Conservation (phyloP, 30 jellyfish, hydroid and myxozoan genomes). For the Turritopsis rubra region DNA sequence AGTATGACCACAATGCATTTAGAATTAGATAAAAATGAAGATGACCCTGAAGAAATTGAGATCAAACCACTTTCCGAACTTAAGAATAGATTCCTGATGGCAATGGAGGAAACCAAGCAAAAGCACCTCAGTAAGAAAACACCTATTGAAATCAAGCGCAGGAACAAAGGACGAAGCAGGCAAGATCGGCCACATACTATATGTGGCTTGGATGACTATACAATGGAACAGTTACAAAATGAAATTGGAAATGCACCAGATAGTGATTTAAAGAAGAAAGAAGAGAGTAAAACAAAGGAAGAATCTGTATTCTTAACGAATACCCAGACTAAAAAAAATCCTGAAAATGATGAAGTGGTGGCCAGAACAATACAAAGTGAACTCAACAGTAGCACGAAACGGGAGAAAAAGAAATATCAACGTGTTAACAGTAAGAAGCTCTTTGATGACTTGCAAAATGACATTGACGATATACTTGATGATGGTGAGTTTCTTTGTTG, state of each 20-base stretch:
- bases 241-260: conserved; percentile 51
- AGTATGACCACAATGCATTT: conserved; percentile 36
- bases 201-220: conserved; percentile 71
- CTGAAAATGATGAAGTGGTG: conserved; percentile 20
- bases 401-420: conserved; percentile 31
- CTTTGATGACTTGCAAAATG: conserved; percentile 34
- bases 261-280: neutral
- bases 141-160: conserved; percentile 16
- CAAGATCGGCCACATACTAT: conserved; percentile 83
- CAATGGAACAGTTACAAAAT: conserved; percentile 46
- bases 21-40: conserved; percentile 23
- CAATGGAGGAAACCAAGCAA: conserved; percentile 74
- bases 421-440: conserved; percentile 18
- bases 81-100: conserved; percentile 68
- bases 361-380: neutral
- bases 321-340: neutral
- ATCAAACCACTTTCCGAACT: conserved; percentile 69
- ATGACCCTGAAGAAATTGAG: conserved; percentile 66
- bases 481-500: conserved; percentile 35
- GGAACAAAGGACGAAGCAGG: conserved; percentile 31
- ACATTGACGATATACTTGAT: conserved; percentile 46
- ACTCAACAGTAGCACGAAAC: neutral
- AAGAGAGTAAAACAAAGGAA: conserved; percentile 16
- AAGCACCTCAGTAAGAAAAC: conserved; percentile 42
- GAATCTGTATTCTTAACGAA: neutral